A percentile compares a stretch with the other conserved stretches of the same genome.
Conservation (phyloP, 1,140 invertebrate species). For the Brevipalpus yothersi region DNA sequence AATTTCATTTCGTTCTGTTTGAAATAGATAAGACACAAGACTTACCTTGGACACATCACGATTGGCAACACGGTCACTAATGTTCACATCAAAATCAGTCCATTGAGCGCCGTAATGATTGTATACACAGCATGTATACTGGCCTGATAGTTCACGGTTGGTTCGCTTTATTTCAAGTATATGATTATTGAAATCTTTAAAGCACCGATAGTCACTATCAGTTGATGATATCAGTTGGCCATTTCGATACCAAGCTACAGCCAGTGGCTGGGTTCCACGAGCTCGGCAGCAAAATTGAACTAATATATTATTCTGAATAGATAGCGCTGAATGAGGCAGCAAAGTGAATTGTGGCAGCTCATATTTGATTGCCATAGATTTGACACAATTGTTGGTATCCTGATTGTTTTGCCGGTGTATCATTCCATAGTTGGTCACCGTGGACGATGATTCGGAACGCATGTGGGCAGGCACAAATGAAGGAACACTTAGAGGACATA, state of each 20-base stretch:
- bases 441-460: too few relatives aligned
- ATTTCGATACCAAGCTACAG: constrained; percentile 7
- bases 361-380: too few relatives aligned
- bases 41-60: too few relatives aligned
- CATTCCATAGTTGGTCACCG: too few relatives aligned
- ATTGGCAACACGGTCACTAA: not conserved
- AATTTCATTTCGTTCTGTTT: too few relatives aligned
- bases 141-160: constrained; percentile 8
- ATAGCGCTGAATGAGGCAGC: not conserved
- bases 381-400: too few relatives aligned
- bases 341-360: not conserved
- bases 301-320: constrained; percentile 3
- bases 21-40: too few relatives aligned
- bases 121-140: constrained; percentile 12
- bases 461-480: not conserved
- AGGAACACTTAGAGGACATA: not conserved
- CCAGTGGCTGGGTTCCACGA: constrained; percentile 2
- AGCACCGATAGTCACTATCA: not conserved
- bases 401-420: too few relatives aligned
- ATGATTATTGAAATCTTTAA: constrained; percentile 4
- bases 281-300: constrained; percentile 6
- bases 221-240: not conserved
- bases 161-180: constrained; percentile 10
- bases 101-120: constrained; percentile 13
- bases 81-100: constrained; percentile 8